Conservation (phyloP, 2,113 vertebrate genomes). For the Anthoscopus minutus region DNA sequence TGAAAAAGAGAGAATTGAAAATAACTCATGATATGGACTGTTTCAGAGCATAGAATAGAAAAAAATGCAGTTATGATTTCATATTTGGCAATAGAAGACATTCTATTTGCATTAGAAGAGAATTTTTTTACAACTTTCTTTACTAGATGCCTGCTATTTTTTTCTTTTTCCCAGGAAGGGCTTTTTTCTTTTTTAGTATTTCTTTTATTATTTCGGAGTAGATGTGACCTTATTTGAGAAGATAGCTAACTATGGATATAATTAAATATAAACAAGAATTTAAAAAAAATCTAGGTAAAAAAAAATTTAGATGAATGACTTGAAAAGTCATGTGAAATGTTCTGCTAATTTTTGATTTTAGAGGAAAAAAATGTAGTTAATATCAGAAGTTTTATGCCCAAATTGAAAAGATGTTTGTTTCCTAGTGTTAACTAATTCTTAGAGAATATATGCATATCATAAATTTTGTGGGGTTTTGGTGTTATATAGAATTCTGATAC, state of each 20-base stretch:
- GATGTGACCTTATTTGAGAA: not conserved
- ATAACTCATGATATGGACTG: not conserved
- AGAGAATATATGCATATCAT: not conserved
- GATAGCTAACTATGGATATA: not conserved
- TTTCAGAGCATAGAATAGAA: not conserved
- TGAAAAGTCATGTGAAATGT: not conserved
- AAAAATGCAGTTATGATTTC: not conserved
- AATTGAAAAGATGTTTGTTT: not conserved
- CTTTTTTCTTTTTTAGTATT: not conserved
- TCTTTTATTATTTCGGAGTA: not conserved
- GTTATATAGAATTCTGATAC: not conserved
- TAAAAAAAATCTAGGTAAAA: fast-evolving
- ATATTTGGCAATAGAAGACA: not conserved
- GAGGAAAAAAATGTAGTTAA: not conserved
- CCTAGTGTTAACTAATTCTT: not conserved
- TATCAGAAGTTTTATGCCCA: not conserved
- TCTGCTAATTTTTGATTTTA: not conserved
- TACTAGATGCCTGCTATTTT: not conserved
- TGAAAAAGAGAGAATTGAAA: not conserved
- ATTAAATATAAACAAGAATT: not conserved
- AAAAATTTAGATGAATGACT: not conserved
- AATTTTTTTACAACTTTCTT: not conserved
- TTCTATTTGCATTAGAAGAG: not conserved
- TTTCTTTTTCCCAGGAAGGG: not conserved
- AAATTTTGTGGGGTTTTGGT: not conserved